These are phyloP conservation scores for Strigamia crassipes DNA, from an alignment of 2,888 invertebrate genomes.

Conservation along the genomic window DNA sequence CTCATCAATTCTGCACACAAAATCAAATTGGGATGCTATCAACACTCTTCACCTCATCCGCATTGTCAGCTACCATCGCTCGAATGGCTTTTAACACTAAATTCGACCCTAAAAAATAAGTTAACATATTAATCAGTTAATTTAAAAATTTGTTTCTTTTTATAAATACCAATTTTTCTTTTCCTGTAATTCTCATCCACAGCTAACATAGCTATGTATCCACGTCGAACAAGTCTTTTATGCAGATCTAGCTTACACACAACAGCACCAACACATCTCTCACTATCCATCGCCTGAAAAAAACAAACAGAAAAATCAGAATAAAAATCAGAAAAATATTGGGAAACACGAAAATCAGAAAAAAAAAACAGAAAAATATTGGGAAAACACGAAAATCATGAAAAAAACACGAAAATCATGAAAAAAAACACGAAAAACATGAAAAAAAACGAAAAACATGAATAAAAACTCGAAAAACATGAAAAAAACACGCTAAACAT, in stretches of 20 bases:
- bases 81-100: conserved; percentile 68
- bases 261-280: conserved; percentile 93
- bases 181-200: conserved; percentile 95
- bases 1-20: conserved; percentile 50
- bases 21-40: not conserved
- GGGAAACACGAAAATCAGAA: not conserved
- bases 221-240: conserved; percentile 79
- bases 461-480: too few relatives aligned
- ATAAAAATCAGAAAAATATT: not conserved
- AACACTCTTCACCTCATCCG: conserved; percentile 74
- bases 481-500: too few relatives aligned
- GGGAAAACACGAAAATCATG: too few relatives aligned
- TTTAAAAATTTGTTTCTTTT: not conserved
- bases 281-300: conserved; percentile 78
- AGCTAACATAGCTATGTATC: conserved; percentile 99
- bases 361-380: too few relatives aligned
- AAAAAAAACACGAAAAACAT: too few relatives aligned
- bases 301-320: not conserved
- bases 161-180: conserved; percentile 81
- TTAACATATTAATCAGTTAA: not conserved
- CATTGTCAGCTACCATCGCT: conserved; percentile 93
- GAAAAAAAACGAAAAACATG: too few relatives aligned
- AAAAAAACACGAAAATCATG: too few relatives aligned
- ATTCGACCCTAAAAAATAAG: conserved; percentile 66
- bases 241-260: conserved; percentile 97